Evolutionary conservation across 92 coral and sea anemone species (phyloP).

Genomic region (Plumapathes pennacea): DNA sequence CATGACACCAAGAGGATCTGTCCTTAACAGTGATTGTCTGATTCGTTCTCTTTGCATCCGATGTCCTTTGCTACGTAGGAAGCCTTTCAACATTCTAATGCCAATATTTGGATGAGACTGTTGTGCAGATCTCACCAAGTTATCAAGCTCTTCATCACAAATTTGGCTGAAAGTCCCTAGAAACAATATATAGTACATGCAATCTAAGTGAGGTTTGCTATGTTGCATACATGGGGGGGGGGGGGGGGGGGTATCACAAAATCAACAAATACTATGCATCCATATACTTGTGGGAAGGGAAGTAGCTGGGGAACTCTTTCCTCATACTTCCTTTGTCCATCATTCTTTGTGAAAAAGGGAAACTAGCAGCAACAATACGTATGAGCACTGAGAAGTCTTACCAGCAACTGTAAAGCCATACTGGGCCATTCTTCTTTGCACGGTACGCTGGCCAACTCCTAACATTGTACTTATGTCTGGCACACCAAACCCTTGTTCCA

Average conservation of each 20-base stretch:
- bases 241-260: too few species aligned
- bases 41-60: constrained; percentile 55
- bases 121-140: constrained; percentile 39
- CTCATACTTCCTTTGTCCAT: too few species aligned
- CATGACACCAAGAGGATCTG: constrained; percentile 60
- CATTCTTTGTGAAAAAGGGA: too few species aligned
- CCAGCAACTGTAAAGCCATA: constrained; percentile 57
- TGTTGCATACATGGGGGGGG: too few species aligned
- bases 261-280: too few species aligned
- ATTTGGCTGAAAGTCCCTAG: constrained; percentile 46
- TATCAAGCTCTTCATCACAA: constrained; percentile 47
- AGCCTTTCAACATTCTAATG: constrained; percentile 36
- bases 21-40: constrained; percentile 52
- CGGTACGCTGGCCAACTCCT: constrained; percentile 53
- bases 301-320: too few species aligned
- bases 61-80: constrained; percentile 48
- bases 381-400: constrained; percentile 25
- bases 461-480: constrained; percentile 28
- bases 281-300: too few species aligned
- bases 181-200: not conserved
- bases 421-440: constrained; percentile 56
- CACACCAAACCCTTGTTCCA: constrained; percentile 62
- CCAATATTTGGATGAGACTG: constrained; percentile 52
- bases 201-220: too few species aligned
- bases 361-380: too few species aligned